A percentile compares a stretch with the other conserved stretches of the same genome.
Evolutionary conservation across 1,140 invertebrate species (phyloP).

Genomic region (Leguminivora glycinivorella): DNA sequence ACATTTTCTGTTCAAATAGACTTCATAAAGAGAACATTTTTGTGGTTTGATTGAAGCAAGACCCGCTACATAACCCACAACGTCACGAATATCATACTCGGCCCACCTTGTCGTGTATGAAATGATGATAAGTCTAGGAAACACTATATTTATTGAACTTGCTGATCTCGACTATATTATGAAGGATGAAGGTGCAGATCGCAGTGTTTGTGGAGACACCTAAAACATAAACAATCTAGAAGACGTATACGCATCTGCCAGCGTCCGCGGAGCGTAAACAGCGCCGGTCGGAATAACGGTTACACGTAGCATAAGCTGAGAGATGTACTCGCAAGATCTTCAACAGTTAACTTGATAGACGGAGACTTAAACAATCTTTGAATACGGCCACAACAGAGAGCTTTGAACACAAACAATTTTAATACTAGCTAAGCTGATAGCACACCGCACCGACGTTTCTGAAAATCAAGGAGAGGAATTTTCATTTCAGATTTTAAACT

Average conservation of each 20-base stretch:
- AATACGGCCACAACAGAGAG: background rate
- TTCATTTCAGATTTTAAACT: background rate
- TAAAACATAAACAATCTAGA: slow-evolving; percentile 22
- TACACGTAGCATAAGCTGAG: slow-evolving; percentile 41
- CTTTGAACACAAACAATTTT: background rate
- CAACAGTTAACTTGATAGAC: slow-evolving; percentile 22
- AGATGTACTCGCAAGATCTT: slow-evolving; percentile 20
- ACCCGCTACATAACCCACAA: too few species aligned
- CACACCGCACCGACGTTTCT: background rate
- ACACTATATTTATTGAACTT: background rate
- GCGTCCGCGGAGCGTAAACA: slow-evolving; percentile 37
- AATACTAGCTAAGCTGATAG: too few species aligned
- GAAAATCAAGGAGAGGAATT: background rate
- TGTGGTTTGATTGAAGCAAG: too few species aligned
- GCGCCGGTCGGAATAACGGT: slow-evolving; percentile 41
- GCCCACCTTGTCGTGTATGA: slow-evolving; percentile 43
- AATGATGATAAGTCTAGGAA: slow-evolving; percentile 32
- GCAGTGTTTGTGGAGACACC: background rate
- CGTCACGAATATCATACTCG: slow-evolving; percentile 25
- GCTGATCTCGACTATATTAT: slow-evolving; percentile 16
- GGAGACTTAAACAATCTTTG: background rate
- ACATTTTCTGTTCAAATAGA: too few species aligned
- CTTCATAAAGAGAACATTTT: too few species aligned
- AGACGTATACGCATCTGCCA: slow-evolving; percentile 32
- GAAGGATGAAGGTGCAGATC: slow-evolving; percentile 24